Percentiles rank a stretch among this genome's conserved stretches.
Evolutionary conservation across 1,140 invertebrate genomes (phyloP).

Genomic region (Pseudomyrmex gracilis): DNA sequence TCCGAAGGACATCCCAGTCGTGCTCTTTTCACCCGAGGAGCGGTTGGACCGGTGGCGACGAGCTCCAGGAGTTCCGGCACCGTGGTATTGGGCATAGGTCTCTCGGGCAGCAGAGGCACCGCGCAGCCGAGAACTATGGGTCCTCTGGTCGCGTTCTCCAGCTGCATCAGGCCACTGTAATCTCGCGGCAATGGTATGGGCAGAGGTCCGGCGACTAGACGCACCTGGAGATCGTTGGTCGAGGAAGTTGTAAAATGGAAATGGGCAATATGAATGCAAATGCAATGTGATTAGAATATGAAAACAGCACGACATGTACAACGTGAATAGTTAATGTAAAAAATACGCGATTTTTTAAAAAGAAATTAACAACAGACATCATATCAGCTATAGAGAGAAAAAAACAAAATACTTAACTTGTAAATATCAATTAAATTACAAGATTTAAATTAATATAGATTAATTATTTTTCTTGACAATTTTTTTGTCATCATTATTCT

Average conservation of each 20-base stretch:
- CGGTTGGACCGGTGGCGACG: constrained; percentile 82
- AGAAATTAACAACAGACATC: too few relatives aligned
- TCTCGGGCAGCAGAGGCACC: constrained; percentile 81
- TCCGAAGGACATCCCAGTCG: constrained; percentile 82
- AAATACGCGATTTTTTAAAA: too few relatives aligned
- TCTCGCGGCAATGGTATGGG: constrained; percentile 82
- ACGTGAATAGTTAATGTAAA: too few relatives aligned
- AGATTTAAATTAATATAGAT: neutral
- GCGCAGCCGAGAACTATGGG: constrained; percentile 83
- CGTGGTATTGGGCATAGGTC: constrained; percentile 79
- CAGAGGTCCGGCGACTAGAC: constrained; percentile 82
- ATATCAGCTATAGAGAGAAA: too few relatives aligned
- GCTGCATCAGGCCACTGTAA: constrained; percentile 83
- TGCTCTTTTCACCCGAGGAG: constrained; percentile 82
- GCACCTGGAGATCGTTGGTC: constrained; percentile 71
- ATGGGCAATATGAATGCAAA: too few relatives aligned
- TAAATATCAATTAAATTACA: too few relatives aligned
- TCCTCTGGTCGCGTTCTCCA: constrained; percentile 81
- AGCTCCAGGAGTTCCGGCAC: constrained; percentile 82
- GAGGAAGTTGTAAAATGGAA: too few relatives aligned
- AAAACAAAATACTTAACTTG: too few relatives aligned
- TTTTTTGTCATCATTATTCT: neutral
- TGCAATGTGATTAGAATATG: too few relatives aligned
- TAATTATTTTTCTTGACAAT: neutral
- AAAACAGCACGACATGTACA: too few relatives aligned